Percentiles rank a stretch among this genome's conserved stretches.
phyloP scores from a whole-genome alignment of 2,113 vertebrate genomes.

The Isichthys henryi region DNA sequence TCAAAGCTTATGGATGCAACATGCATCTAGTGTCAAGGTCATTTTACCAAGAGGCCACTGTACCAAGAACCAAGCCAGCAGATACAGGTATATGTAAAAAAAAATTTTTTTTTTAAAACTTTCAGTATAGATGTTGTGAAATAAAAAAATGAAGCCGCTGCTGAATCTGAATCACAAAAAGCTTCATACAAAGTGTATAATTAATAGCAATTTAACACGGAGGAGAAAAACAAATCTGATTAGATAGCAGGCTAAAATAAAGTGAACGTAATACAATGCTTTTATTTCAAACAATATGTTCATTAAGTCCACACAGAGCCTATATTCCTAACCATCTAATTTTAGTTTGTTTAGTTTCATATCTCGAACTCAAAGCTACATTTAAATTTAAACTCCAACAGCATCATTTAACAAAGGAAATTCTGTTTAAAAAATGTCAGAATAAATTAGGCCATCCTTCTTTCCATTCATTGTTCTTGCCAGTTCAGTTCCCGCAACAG shows the following conservation, averaged over 20 bases:
- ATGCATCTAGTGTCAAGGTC: background rate
- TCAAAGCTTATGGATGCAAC: background rate
- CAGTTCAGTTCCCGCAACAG: conserved; percentile 17
- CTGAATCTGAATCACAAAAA: background rate
- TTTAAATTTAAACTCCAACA: conserved; percentile 29
- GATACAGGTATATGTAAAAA: background rate
- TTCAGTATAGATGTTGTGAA: background rate
- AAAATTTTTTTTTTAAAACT: too few relatives aligned
- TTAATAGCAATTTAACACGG: background rate
- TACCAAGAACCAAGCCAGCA: too few relatives aligned
- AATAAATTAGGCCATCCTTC: conserved; percentile 29
- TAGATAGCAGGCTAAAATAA: background rate
- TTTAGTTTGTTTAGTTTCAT: background rate
- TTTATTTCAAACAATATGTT: background rate
- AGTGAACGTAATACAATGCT: background rate
- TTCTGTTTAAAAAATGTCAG: conserved; percentile 24
- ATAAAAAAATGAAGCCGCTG: background rate
- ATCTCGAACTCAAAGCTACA: conserved; percentile 1
- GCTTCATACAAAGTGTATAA: background rate
- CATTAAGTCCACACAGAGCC: background rate
- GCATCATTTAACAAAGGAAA: conserved; percentile 25
- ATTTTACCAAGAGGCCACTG: background rate
- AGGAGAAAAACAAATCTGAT: background rate
- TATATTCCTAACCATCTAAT: background rate
- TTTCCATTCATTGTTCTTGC: conserved; percentile 24